Evolutionary conservation across 1,140 invertebrate species (phyloP).

Genomic region (Pteromalus puparum): DNA sequence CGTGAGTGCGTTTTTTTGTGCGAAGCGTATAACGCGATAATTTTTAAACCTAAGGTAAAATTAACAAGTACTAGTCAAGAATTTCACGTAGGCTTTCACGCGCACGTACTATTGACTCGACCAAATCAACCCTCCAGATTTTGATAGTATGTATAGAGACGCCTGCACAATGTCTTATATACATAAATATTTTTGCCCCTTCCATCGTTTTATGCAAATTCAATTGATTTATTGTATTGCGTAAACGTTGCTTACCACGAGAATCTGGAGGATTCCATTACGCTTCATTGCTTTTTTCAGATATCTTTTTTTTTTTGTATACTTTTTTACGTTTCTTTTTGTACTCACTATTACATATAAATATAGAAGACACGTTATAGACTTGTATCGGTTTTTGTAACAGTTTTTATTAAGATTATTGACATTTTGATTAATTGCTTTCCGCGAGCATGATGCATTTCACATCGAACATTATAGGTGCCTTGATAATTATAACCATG

Average conservation of each 20-base stretch:
- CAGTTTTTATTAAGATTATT: background rate
- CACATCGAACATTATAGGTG: slow-evolving; percentile 51
- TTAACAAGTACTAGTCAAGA: slow-evolving; percentile 51
- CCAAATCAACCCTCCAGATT: slow-evolving; percentile 39
- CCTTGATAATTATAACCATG: slow-evolving; percentile 48
- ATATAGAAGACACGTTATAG: background rate
- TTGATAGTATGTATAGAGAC: slow-evolving; percentile 18
- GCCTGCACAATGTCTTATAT: slow-evolving; percentile 13
- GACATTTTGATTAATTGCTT: slow-evolving; percentile 11
- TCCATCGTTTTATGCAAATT: slow-evolving; percentile 8
- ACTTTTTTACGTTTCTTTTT: slow-evolving; percentile 17
- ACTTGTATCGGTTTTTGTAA: slow-evolving; percentile 20
- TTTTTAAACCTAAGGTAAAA: slow-evolving; percentile 48
- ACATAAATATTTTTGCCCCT: slow-evolving; percentile 21
- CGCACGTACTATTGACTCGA: slow-evolving; percentile 51
- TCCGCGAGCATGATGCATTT: slow-evolving; percentile 43
- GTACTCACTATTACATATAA: background rate
- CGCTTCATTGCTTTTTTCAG: slow-evolving; percentile 28
- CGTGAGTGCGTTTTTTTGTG: slow-evolving; percentile 31
- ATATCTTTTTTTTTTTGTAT: background rate
- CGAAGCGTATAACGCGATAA: slow-evolving; percentile 41
- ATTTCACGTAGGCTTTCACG: slow-evolving; percentile 48
- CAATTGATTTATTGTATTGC: background rate
- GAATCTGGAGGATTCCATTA: slow-evolving; percentile 32
- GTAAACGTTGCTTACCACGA: background rate